Base-by-base conservation (phyloP, 2,113 vertebrate genomes). In the Charadrius vociferus region DNA sequence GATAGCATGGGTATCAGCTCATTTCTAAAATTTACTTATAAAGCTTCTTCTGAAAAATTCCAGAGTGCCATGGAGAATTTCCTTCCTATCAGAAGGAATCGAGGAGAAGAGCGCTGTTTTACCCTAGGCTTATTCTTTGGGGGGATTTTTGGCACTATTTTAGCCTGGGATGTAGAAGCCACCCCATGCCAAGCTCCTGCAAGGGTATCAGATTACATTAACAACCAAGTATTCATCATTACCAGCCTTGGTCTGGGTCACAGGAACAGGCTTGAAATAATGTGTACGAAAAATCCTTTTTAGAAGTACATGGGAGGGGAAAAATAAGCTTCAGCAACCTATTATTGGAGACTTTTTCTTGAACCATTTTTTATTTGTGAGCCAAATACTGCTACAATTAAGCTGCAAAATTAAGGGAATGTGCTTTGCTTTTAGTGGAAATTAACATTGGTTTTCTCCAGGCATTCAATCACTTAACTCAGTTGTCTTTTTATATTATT, bases 401-500 rank as follows among this genome's bases (percentile, higher is more conserved):
- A 92, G 59, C 29, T 29, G 47, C 72, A 95, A 78, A 96, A 94
- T 97, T 92, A 93, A 95, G 81, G 81, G 92, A 95, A 95, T 78
- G 39, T 70, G 49, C 84, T 95, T 97, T 81, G 50, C 88, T 96
- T 95, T 96, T 92, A 93, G 82, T 94, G 82, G 82, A 95, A 97
- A 97, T 96, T 93, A 97, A 90, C 92, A 85, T 8, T 71, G 91
- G 56, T 95, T 98, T 96, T 95, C 91, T 96, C 92, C 89, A 97
- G 93, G 84, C 95, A 95, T 96, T 95, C 95, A 97, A 97, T 97
- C 95, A 97, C 96, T 97, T 97, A 96, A 97, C 96, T 97, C 94
- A 81, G 95, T 97, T 97, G 88, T 97, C 94, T 96, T 97, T 97
- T 97, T 97, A 86, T 93, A 96, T 97, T 98, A 98, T 97, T 96